Conservation (phyloP, 2,888 invertebrate species). For the Imbricaverruca yamaguchii region DNA sequence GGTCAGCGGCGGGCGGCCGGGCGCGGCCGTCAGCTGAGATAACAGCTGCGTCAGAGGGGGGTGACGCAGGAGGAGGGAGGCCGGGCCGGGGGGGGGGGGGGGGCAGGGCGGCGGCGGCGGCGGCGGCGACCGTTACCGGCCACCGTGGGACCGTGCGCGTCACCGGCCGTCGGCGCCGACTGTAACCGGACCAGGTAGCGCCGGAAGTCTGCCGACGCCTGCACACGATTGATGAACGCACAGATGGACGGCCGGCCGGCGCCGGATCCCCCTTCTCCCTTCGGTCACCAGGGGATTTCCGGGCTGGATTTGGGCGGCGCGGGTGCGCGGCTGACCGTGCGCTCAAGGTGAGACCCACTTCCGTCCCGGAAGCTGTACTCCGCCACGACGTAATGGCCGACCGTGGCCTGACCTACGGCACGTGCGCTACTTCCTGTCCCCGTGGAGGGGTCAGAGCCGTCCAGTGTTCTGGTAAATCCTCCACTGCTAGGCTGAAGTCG, state of each 20-base stretch:
- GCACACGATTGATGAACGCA: neutral
- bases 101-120: neutral
- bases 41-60: neutral
- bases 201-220: neutral
- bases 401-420: no score
- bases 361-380: no score
- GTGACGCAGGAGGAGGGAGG: no score
- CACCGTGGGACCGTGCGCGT: neutral
- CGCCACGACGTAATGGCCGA: no score
- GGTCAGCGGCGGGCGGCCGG: no score
- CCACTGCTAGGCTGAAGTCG: no score
- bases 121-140: neutral
- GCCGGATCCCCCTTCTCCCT: neutral
- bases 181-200: conserved; percentile 6
- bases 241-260: neutral
- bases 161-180: neutral
- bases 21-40: neutral
- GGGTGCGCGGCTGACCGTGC: no score
- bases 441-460: no score
- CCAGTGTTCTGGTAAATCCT: no score
- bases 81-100: neutral
- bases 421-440: neutral
- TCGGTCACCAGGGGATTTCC: neutral
- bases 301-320: no score
- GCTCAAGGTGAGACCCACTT: no score